Base-by-base conservation (phyloP, 2,113 vertebrate species). In the Eidolon helvum region DNA sequence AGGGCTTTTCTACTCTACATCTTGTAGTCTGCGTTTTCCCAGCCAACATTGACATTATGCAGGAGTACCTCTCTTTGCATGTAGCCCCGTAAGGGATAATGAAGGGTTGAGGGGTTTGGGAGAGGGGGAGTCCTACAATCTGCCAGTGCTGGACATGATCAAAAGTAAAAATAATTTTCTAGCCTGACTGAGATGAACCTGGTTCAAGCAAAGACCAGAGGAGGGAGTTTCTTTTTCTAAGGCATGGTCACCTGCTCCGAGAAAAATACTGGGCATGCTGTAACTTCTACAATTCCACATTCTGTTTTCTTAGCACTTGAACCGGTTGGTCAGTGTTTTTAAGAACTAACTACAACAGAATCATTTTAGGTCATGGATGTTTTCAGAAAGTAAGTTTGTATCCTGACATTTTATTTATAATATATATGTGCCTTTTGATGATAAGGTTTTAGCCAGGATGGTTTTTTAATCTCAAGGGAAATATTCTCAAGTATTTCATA, bases 381-480 rank as follows among this genome's bases (percentile, higher is more conserved):
- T 96, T 97, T 94, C 82, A 85, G 80, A 90, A 91, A 75, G 50
- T 53, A 94, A 79, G 35, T 48, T 72, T 96, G 7, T 43, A 28
- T 53, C 77, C 14, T 94, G 57, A 69, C 18, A 87, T 72, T 40
- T 95, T 90, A 75, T 63, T 95, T 90, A 84, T 88, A 82, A 74
- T 65, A 48, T 88, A 35, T 90, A 53, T 91, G 10, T 91, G 8
- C 35, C 28, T 95, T 90, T 93, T 63, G 14, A 82, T 95, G 83
- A 86, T 96, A 89, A 94, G 82, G 38, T 83, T 89, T 90, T 86
- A 88, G 59, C 61, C 53, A 78, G 55, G 48, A 40, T 45, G 86
- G 68, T 95, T 93, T 88, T 91, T 87, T n/a, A 53, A 87, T 92
- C 83, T 93, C 71, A 72, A 91, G 78, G 86, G 72, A 95, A 94